Percentiles rank a stretch among this genome's conserved stretches.
Evolutionary conservation across 2,113 vertebrate species (phyloP).

Genomic region (Ifrita kowaldi): DNA sequence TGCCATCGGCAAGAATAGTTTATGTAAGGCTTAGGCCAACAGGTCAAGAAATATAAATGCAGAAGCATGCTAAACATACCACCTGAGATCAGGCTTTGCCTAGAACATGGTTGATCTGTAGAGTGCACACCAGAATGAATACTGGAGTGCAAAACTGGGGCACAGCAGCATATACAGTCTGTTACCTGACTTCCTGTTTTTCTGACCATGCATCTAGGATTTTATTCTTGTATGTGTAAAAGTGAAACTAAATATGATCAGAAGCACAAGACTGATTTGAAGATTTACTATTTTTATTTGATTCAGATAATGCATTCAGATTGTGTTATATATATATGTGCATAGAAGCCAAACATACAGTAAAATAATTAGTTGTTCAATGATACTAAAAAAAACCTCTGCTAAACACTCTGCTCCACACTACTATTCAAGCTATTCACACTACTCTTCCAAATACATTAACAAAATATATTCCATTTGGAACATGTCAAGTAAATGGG

Average conservation of each 20-base stretch:
- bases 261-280: neutral
- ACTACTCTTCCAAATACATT: neutral
- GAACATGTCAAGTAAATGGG: neutral
- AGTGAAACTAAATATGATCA: neutral
- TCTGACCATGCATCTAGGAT: neutral
- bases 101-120: neutral
- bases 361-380: neutral
- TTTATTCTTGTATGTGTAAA: neutral
- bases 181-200: neutral
- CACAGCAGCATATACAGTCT: neutral
- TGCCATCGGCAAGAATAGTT: slow-evolving; percentile 64
- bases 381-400: neutral
- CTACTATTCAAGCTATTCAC: neutral
- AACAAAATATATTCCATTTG: neutral
- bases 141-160: neutral
- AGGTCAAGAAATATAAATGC: slow-evolving; percentile 61
- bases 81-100: slow-evolving; percentile 6
- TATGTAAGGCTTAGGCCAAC: slow-evolving; percentile 53
- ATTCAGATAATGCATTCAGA: neutral
- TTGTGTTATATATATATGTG: neutral
- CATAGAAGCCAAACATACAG: neutral
- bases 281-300: neutral
- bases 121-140: neutral
- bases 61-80: slow-evolving; percentile 44
- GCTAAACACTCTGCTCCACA: neutral